phyloP scores from a whole-genome alignment of 2,113 vertebrate species.

The Agapornis roseicollis region DNA sequence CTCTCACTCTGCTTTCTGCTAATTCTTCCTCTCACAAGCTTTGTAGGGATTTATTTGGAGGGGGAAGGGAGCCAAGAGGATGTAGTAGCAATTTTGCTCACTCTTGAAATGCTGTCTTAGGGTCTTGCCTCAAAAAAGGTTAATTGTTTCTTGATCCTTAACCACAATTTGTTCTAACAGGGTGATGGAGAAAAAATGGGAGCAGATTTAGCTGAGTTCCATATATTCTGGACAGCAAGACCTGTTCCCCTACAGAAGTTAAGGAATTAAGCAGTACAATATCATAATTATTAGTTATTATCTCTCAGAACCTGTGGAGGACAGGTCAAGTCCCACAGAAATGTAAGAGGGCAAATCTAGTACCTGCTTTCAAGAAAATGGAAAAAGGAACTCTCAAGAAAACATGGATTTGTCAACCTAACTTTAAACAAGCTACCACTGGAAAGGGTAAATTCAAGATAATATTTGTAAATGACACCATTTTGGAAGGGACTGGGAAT shows the following conservation, averaged over 20 bases:
- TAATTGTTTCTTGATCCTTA: slow-evolving; percentile 13
- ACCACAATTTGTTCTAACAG: neutral
- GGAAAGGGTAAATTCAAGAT: neutral
- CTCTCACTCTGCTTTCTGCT: neutral
- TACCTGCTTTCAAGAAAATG: neutral
- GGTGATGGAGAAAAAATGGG: neutral
- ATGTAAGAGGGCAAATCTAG: neutral
- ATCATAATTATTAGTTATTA: slow-evolving; percentile 8
- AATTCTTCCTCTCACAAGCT: neutral
- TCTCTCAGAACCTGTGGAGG: neutral
- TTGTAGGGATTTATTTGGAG: neutral
- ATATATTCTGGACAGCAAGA: neutral
- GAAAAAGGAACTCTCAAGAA: neutral
- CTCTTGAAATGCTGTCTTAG: neutral
- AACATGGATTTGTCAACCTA: neutral
- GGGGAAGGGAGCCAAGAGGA: neutral
- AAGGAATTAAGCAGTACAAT: slow-evolving; percentile 20
- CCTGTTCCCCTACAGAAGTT: neutral
- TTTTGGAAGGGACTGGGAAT: neutral
- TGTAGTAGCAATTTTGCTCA: neutral
- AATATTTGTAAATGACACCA: neutral
- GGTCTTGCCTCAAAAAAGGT: neutral
- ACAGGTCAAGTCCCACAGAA: slow-evolving; percentile 2
- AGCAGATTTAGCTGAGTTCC: neutral
- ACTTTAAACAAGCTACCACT: neutral